Evolutionary conservation across 2,888 invertebrate species (phyloP), one percentile per base, ranked within the genome.

Genomic region (Plagiodera versicolora): DNA sequence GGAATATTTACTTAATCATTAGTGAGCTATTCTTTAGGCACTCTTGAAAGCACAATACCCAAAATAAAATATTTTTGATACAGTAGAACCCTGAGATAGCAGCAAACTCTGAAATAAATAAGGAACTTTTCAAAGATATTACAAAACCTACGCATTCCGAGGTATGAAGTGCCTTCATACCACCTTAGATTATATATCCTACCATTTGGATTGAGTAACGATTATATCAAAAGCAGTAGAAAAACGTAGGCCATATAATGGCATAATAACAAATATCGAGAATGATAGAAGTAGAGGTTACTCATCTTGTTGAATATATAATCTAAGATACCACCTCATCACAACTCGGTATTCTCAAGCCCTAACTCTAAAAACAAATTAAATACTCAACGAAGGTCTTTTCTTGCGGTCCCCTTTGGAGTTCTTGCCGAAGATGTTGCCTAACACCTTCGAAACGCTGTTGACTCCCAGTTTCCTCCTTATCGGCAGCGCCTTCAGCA

Each of bases 381-480:
- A 90, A 84, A 90, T 90, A 79, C 89, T 90, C 69, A 90, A 83
- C 44, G 90, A 90, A 20, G 90, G 90, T 72, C 90, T 83, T 82
- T 90, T 90, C 82, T 90, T 90, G 68, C 90, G 82, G 70, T 90
- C 89, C 67, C 87, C 88, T 76, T 89, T 89, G 72, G 87, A 89
- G 79, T 89, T 90, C 80, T 89, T 90, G 46, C 90, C 90, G 75
- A 90, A 90, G 79, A 90, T 90, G 79, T 89, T 90, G 55, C 90
- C 90, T 74, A 90, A 85, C 39, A 90, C 90, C 81, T 90, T 89
- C 54, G 89, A 90, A 16, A 90, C 90, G 68, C 89, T 89, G 78
- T 90, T 90, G 4, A 90, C 89, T 19, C 90, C 90, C 19, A 90
- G 82, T 73, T 90, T 90, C 69, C 90, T 81, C 51, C 90, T 82